Evolutionary conservation across 2,113 vertebrate species (phyloP), one percentile per base, ranked within the genome.

Genomic region (Istiophorus platypterus): DNA sequence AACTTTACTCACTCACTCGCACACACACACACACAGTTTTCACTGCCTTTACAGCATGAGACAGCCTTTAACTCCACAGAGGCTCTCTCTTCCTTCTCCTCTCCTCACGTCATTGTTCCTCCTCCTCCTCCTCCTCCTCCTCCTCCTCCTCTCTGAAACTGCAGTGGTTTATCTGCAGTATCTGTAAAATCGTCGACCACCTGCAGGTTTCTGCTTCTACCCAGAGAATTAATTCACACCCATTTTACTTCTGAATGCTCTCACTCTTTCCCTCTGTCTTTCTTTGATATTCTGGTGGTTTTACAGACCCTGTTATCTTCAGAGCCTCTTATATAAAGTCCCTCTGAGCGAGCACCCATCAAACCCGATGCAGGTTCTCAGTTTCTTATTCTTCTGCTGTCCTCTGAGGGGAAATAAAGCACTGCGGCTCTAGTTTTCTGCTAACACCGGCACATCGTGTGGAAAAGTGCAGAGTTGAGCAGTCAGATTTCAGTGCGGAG

Each of bases 161-260:
- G 62, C 70, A 61, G 56, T 29, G 29, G 13, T 76, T 57, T 49
- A 49, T 76, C 66, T 58, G 58, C 73, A 71, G 73, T 4, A 76
- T 71, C 70, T 52, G 5, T 31, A 2, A 74, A 59, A 20, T 29
- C 20, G 37, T 27, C 7, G 7, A 26, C 41, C 26, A 54, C 42
- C 72, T 66, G 73, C 80, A 66, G 41, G 39, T 72, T 64, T 70
- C 39, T 63, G 56, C 49, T 64, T 37, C 59, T 3, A 0, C 31
- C 58, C 45, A 39, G 39, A 49, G 52, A 41, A 20, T 51, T 5
- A 20, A 73, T 29, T 67, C 14, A 58, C 37, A 64, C 27, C 51
- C 56, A 52, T 41, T n/a, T n/a, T n/a, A n/a, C n/a, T n/a, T n/a
- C n/a, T n/a, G n/a, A n/a, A n/a, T n/a, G n/a, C n/a, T n/a, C n/a